Base-by-base conservation (phyloP, 2,113 vertebrate species). In the Ranitomeya variabilis region DNA sequence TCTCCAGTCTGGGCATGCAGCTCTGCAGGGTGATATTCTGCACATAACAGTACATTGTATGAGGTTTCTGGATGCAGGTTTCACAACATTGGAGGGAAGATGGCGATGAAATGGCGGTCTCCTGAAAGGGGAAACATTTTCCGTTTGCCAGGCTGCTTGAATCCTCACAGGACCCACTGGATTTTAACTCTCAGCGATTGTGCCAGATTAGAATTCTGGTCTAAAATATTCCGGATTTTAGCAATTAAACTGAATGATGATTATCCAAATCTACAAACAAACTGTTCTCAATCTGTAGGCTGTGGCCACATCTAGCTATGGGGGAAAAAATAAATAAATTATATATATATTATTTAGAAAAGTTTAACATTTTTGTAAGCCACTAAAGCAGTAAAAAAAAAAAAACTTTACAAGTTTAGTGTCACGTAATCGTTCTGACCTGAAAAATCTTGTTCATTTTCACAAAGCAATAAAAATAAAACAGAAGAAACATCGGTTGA, bases 11-110 rank as follows among this genome's bases (percentile, higher is more conserved):
- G 52, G 81, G 21, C 81, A 60, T 79, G 87, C 81, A 78, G 81
- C 55, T 76, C 67, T 83, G 55, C 21, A 13, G 74, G 85, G 84
- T 31, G 85, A 62, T 51, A 19, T 23, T 52, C 19, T 31, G 55
- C 9, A 37, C 18, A 86, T 80, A 86, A 80, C 86, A 78, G 76
- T 15, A 80, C 62, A 69, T 87, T 80, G 62, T 80, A 54, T 66
- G 21, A 6, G 6, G 21, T 79, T 67, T 80, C 85, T 31, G n/a
- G 14, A 55, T 77, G 31, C 13, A 71, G 45, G 57, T 51, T 26
- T 69, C 54, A 21, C 45, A 52, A 76, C 45, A 76, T 52, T 57
- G 23, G 54, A 77, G 73, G 73, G 16, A 18, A 76, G 10, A 45
- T n/a, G 66, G n/a, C 5, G 37, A 18, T 6, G 62, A 18, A 7